phyloP scores from a whole-genome alignment of 2,797 vertebrate species.

The Huso huso region DNA sequence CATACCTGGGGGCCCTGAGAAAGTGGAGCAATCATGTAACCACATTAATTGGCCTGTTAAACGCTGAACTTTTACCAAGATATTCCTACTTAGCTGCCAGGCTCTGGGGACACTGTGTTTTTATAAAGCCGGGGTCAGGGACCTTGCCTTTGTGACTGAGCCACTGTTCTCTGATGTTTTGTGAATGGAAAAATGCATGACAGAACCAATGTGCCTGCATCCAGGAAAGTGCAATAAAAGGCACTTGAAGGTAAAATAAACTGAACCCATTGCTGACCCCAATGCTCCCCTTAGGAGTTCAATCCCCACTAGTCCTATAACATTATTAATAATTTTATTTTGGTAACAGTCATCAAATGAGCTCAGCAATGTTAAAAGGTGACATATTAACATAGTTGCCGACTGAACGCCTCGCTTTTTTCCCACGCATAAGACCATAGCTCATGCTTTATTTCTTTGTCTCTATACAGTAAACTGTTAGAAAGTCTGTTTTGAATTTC shows the following conservation, averaged over 20 bases:
- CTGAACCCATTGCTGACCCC: background rate
- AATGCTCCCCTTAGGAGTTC: background rate
- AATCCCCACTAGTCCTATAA: background rate
- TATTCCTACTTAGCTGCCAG: conserved; percentile 15
- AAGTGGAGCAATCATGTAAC: conserved; percentile 30
- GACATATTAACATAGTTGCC: conserved; percentile 1
- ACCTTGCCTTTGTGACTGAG: conserved; percentile 24
- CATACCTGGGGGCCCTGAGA: conserved; percentile 31
- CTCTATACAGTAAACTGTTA: conserved; percentile 19
- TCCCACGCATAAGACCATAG: conserved; percentile 9
- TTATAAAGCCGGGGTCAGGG: conserved; percentile 18
- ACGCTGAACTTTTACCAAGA: conserved; percentile 28
- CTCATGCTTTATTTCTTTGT: background rate
- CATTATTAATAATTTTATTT: background rate
- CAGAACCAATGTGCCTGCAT: background rate
- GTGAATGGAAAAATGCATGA: conserved; percentile 20
- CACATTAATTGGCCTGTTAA: conserved; percentile 36
- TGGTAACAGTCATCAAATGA: conserved; percentile 8
- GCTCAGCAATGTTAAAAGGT: conserved; percentile 1
- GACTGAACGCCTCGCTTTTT: background rate
- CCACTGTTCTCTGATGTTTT: conserved; percentile 5
- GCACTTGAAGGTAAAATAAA: background rate
- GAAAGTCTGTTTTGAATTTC: too few species aligned
- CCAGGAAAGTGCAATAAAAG: conserved; percentile 13
- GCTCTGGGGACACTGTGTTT: conserved; percentile 23